Base-by-base conservation (phyloP, 2,888 invertebrate species). In the Campoletis raptor region DNA sequence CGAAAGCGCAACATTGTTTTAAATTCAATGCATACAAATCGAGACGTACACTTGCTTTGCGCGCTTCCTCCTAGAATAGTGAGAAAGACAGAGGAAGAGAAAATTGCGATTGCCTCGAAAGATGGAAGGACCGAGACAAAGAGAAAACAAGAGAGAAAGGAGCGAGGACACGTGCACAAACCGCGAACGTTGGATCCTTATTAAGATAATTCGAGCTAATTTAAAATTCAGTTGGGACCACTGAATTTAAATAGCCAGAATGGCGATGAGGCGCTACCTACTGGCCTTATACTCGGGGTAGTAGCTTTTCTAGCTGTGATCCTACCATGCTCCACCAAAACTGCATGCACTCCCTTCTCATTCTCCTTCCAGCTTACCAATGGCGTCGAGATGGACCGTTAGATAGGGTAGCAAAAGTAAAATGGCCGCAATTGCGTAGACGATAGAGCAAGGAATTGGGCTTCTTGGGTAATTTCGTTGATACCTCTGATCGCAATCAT, bases 21-120 rank as follows among this genome's bases (percentile, higher is more conserved):
- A 90, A 90, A 91, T 91, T 90, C 90, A 91, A 91, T 91, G 91
- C 91, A 91, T 91, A 91, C 90, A 91, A 91, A 91, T 90, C 88
- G 91, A 84, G 90, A 85, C 67, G 82, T 67, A 73, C 57, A 30
- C 30, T 12, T 54, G 37, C 18, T 48, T n/a, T 6, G 24, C 24
- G 30, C 66, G 36, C 9, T 30, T 40, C 37, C 42, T 15, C 45
- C 54, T 6, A 66, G 30, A 15, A 15, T 18, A 72, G 37, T 30
- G 42, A 72, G 72, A 85, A 77, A 74, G 81, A 61, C 54, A 76
- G 21, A 83, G 37, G 4, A n/a, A 70, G 70, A 21, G 66, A 45
- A 52, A 52, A 52, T 52, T 52, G 48, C 18, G 48, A 52, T 52
- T 52, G 48, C 48, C 6, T 52, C 48, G 48, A 7, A 72, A 40